Conservation (phyloP, 2,888 invertebrate genomes). For the Acanthopleura granulata region DNA sequence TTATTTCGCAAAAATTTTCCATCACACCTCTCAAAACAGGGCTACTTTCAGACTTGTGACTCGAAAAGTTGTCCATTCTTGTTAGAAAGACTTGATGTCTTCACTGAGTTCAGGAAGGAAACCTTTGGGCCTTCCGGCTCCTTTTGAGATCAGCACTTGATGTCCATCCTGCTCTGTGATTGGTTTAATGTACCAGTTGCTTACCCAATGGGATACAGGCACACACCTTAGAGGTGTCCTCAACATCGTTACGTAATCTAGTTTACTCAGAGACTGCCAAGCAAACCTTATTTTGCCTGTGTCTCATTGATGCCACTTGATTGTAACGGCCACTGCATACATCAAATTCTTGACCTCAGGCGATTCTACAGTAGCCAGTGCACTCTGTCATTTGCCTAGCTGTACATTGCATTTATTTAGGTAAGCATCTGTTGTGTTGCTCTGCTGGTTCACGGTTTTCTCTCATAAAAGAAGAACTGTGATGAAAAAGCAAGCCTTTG, state of each 20-base stretch:
- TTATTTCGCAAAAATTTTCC: conserved; percentile 8
- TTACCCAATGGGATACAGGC: no score
- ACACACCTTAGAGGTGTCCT: not conserved
- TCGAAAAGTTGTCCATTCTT: not conserved
- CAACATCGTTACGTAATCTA: not conserved
- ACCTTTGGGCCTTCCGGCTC: no score
- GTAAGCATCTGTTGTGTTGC: not conserved
- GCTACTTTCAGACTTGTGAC: conserved; percentile 5
- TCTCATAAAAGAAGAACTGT: not conserved
- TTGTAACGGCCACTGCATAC: not conserved
- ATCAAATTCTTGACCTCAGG: not conserved
- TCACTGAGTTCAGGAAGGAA: no score
- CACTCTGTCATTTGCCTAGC: not conserved
- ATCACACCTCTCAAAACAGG: not conserved
- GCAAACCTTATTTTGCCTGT: not conserved
- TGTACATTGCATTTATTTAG: conserved; percentile 1
- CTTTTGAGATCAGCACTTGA: no score
- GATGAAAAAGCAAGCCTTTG: not conserved
- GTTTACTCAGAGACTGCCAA: not conserved
- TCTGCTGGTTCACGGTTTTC: not conserved
- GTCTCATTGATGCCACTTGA: not conserved
- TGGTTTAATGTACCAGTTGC: no score
- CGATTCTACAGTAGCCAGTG: not conserved
- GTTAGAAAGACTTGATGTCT: no score
- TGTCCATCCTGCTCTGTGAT: no score